Base-by-base conservation (phyloP, 2,113 vertebrate species). In the Psittacara wagleri region DNA sequence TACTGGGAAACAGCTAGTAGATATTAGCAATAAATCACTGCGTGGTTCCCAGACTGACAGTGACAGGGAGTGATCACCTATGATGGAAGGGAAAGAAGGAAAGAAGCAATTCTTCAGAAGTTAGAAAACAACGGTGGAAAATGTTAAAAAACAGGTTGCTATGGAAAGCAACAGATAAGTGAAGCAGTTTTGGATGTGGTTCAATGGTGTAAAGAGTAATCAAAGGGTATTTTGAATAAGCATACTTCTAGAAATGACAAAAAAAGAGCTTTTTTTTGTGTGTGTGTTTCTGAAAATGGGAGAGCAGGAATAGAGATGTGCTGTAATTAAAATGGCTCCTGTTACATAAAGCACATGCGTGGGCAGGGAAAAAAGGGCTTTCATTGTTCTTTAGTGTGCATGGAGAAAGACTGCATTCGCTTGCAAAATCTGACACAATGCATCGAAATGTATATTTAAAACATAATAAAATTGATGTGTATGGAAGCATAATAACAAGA, bases 281-380 rank as follows among this genome's bases (percentile, higher is more conserved):
- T 55, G 10, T 46, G 11, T 63, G 41, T 78, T 83, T 90, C 54
- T 86, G 57, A 37, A 93, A 92, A 84, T 24, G 8, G 43, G 25
- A 61, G 90, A 75, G 27, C n/a, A 83, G 52, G 25, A 83, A 43
- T 14, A 80, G 73, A 86, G 54, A 11, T 31, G 4, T 27, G 9
- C 35, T 67, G 17, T 80, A 92, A 67, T 78, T 94, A 85, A 97
- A 95, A 93, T 78, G 43, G 13, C 15, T 78, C 22, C 23, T 39
- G 31, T 54, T 83, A 54, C 35, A 43, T 11, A 88, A 72, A 74
- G 48, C 31, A 61, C 37, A 18, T 43, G 10, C 23, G 19, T 51
- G 14, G 54, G 16, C 14, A 67, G 28, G 9, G 10, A 13, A 74
- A 75, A 81, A 69, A 35, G 7, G 5, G 12, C 33, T 82, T 73